Percentiles rank a stretch among this genome's conserved stretches.
phyloP scores from a whole-genome alignment of 2,888 invertebrate genomes.

The Brachyopa scutellaris region DNA sequence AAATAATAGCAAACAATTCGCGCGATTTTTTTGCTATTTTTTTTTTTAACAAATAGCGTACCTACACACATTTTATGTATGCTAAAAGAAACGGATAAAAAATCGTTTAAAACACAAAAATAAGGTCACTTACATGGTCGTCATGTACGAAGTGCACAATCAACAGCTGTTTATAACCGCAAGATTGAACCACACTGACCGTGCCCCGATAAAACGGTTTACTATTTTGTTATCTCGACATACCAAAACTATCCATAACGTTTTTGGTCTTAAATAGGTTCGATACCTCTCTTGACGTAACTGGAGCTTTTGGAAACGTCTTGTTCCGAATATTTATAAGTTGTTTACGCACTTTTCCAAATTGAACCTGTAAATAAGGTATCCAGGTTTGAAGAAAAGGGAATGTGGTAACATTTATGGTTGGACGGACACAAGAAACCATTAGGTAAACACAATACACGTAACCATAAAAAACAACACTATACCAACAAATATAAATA shows the following conservation, averaged over 20 bases:
- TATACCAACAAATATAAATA: background rate
- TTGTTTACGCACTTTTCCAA: background rate
- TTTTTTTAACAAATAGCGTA: no score
- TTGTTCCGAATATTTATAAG: slow-evolving; percentile 1
- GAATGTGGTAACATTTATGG: background rate
- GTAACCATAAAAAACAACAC: background rate
- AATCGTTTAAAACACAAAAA: background rate
- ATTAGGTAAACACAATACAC: slow-evolving; percentile 6
- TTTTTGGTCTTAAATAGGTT: background rate
- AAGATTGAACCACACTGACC: slow-evolving; percentile 7
- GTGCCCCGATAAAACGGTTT: slow-evolving; percentile 1
- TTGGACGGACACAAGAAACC: background rate
- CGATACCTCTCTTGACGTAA: background rate
- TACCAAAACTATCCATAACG: no score
- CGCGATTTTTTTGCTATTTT: no score
- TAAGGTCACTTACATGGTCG: slow-evolving; percentile 4
- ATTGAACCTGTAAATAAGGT: no score
- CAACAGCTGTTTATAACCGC: no score
- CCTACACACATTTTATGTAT: no score
- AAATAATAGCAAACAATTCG: no score
- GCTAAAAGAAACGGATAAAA: no score
- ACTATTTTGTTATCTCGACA: no score
- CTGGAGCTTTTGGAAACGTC: background rate
- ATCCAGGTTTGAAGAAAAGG: background rate
- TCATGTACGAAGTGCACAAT: background rate